phyloP scores from a whole-genome alignment of 2,797 vertebrate genomes.

The Nasua narica region DNA sequence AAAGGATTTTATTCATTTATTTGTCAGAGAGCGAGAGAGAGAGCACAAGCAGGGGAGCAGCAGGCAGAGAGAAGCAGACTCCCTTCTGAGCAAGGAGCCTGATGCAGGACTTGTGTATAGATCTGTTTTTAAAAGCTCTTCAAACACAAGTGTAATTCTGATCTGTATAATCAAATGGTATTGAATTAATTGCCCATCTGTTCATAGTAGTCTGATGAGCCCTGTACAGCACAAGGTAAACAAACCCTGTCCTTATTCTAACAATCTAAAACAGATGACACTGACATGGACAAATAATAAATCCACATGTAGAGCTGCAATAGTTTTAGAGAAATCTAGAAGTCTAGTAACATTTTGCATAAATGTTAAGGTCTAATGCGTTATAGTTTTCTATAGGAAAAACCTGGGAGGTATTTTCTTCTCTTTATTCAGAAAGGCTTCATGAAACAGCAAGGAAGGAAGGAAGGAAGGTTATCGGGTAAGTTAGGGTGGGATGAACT shows the following conservation, averaged over 20 bases:
- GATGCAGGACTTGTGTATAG: neutral
- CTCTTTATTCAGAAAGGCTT: constrained; percentile 37
- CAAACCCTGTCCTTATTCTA: neutral
- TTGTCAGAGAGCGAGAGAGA: no score
- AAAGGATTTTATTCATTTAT: no score
- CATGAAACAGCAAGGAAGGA: neutral
- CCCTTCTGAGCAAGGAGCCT: no score
- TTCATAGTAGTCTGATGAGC: neutral
- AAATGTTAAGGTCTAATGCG: constrained; percentile 11
- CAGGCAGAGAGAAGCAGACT: no score
- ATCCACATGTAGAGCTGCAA: neutral
- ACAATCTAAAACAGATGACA: constrained; percentile 27
- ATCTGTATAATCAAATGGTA: constrained; percentile 29
- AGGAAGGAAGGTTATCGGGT: neutral
- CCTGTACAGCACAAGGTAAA: constrained; percentile 13
- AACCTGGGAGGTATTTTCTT: neutral
- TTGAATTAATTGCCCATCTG: neutral
- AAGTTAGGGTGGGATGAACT: neutral
- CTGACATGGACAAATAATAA: neutral
- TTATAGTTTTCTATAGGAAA: neutral
- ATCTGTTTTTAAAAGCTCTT: constrained; percentile 45
- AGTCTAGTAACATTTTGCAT: constrained; percentile 23
- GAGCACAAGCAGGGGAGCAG: no score
- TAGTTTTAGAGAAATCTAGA: constrained; percentile 14
- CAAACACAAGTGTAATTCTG: constrained; percentile 33